These are phyloP conservation scores for Cosmorhoe ocellata DNA, from an alignment of 2,888 invertebrate genomes.

Conservation along the genomic window DNA sequence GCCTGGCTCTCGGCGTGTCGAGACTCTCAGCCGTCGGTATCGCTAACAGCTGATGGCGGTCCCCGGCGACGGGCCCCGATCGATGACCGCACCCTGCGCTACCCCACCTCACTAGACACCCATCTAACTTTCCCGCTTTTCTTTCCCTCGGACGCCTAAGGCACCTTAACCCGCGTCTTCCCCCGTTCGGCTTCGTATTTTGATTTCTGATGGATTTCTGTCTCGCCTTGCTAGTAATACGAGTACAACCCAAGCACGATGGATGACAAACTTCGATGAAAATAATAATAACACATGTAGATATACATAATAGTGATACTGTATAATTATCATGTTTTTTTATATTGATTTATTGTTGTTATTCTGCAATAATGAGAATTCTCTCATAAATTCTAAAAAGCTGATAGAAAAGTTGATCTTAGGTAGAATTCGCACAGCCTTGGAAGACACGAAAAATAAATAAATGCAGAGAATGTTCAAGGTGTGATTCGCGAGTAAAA, in stretches of 20 bases:
- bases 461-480: too few species aligned
- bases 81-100: constrained; percentile 72
- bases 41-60: constrained; percentile 73
- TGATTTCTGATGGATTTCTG: constrained; percentile 50
- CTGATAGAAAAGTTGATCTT: too few species aligned
- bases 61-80: constrained; percentile 63
- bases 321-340: too few species aligned
- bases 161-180: constrained; percentile 40
- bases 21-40: constrained; percentile 44
- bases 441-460: neutral
- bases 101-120: constrained; percentile 59
- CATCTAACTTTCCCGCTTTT: constrained; percentile 75
- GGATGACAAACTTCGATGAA: constrained; percentile 46
- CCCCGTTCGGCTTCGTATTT: constrained; percentile 40
- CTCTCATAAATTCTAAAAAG: too few species aligned
- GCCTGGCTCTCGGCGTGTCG: constrained; percentile 34
- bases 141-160: constrained; percentile 57
- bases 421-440: too few species aligned
- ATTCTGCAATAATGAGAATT: too few species aligned
- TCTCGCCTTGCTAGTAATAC: constrained; percentile 34
- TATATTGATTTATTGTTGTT: too few species aligned
- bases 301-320: too few species aligned
- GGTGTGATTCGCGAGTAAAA: neutral
- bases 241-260: constrained; percentile 46
- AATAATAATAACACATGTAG: constrained; percentile 26